phyloP scores from a whole-genome alignment of 2,888 invertebrate genomes.

The Amblyjoppa proteus region DNA sequence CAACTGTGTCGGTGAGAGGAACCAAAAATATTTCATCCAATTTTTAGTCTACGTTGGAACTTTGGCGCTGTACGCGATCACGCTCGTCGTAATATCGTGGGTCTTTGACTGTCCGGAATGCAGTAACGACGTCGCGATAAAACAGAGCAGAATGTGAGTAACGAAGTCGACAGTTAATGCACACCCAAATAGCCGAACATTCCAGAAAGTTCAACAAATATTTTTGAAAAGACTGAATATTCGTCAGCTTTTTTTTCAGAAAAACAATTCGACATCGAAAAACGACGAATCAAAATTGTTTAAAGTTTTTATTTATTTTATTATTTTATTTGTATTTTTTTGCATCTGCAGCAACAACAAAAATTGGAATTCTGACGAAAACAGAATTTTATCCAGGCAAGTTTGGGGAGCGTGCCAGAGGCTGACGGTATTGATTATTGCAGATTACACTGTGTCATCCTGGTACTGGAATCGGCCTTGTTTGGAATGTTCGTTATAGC shows the following conservation, averaged over 20 bases:
- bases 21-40: conserved; percentile 96
- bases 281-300: neutral
- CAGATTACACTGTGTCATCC: conserved; percentile 93
- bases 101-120: conserved; percentile 89
- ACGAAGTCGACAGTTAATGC: conserved; percentile 53
- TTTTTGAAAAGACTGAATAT: no score
- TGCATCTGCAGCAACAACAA: conserved; percentile 8
- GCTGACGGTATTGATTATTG: conserved; percentile 74
- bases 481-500: conserved; percentile 96
- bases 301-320: conserved; percentile 35
- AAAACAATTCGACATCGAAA: no score
- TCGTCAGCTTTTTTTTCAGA: no score
- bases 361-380: no score
- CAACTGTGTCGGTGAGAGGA: conserved; percentile 96
- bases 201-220: no score
- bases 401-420: no score
- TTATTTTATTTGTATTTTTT: conserved; percentile 32
- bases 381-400: no score
- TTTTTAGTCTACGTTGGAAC: conserved; percentile 93
- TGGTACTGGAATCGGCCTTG: conserved; percentile 92
- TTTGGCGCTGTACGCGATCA: conserved; percentile 89
- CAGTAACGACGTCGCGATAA: conserved; percentile 88
- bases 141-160: conserved; percentile 92
- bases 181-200: neutral
- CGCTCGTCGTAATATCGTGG: conserved; percentile 91